Conservation (phyloP, 2,113 vertebrate genomes). For the Pitta sordida region DNA sequence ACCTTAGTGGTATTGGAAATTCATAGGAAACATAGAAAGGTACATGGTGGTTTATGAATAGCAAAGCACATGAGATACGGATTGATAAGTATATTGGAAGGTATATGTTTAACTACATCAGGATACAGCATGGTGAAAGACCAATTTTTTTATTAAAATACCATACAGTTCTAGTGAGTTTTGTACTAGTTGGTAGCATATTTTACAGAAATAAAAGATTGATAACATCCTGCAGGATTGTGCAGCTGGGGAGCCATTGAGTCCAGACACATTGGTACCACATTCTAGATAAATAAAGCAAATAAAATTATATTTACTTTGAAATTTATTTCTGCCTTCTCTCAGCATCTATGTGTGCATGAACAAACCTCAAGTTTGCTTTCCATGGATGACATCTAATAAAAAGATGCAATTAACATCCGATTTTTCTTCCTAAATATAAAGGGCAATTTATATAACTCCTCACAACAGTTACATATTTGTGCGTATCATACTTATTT, state of each 20-base stretch:
- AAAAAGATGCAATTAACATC: neutral
- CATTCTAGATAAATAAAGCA: constrained; percentile 49
- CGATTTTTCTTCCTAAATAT: neutral
- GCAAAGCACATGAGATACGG: neutral
- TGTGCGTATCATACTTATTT: neutral
- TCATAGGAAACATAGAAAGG: neutral
- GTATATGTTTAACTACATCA: neutral
- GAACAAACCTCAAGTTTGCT: neutral
- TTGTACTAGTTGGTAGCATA: neutral
- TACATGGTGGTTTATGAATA: neutral
- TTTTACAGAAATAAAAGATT: constrained; percentile 22
- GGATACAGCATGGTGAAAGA: neutral
- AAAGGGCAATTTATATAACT: neutral
- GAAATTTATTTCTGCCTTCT: constrained; percentile 33
- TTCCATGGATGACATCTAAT: neutral
- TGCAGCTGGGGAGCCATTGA: constrained; percentile 18
- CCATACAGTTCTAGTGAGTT: neutral
- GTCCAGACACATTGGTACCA: constrained; percentile 18
- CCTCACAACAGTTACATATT: neutral
- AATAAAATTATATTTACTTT: constrained; percentile 48
- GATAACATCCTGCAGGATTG: neutral
- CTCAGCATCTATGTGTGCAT: neutral
- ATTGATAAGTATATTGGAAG: neutral
- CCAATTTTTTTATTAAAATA: constrained; percentile 1
- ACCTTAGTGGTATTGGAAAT: neutral